Conservation (phyloP, 2,113 vertebrate species). For the Grallaria varia region DNA sequence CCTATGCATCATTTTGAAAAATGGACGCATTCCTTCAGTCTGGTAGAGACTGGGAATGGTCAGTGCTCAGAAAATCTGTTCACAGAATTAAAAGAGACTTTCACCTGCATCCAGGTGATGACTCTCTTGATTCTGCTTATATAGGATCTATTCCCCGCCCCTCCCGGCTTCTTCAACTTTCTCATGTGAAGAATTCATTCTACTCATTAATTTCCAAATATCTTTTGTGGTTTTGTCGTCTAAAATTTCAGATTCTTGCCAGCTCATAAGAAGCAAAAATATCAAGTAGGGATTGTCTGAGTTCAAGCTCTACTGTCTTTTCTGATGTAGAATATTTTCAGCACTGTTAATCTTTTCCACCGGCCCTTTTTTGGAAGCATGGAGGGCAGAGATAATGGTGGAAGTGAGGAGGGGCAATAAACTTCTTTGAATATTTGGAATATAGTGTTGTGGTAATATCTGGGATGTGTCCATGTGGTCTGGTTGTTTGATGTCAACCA, state of each 20-base stretch:
- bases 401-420: background rate
- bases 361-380: background rate
- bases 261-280: background rate
- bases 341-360: background rate
- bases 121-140: background rate
- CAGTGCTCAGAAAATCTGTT: background rate
- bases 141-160: fast-evolving
- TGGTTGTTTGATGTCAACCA: background rate
- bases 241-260: background rate
- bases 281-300: background rate
- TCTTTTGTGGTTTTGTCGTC: background rate
- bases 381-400: background rate
- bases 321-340: background rate
- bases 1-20: background rate
- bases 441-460: background rate
- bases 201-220: background rate
- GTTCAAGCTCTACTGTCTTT: background rate
- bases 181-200: background rate
- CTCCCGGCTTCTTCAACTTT: background rate
- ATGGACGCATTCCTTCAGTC: background rate
- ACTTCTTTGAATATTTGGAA: background rate
- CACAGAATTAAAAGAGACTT: background rate
- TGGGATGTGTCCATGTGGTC: background rate
- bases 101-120: background rate
- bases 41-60: background rate